Evolutionary conservation across 2,888 invertebrate species (phyloP).

Genomic region (Leptopilina myrica): DNA sequence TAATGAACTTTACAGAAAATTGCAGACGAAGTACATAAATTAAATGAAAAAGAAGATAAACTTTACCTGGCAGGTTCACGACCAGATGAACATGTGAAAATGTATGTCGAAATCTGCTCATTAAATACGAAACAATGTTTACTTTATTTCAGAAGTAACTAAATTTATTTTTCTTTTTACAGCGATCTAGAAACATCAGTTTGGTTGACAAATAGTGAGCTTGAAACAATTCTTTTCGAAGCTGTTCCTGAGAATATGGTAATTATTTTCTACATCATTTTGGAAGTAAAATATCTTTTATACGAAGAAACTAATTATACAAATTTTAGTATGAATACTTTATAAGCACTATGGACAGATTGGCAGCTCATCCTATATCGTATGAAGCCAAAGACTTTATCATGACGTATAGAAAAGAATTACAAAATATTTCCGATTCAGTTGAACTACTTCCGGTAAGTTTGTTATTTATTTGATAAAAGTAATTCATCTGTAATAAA

Average conservation of each 20-base stretch:
- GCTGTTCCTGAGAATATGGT: slow-evolving; percentile 81
- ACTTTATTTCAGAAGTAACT: slow-evolving; percentile 27
- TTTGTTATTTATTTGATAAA: slow-evolving; percentile 38
- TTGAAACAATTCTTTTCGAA: slow-evolving; percentile 84
- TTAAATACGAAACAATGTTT: slow-evolving; percentile 20
- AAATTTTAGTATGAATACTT: slow-evolving; percentile 83
- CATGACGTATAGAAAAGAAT: slow-evolving; percentile 82
- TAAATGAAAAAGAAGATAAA: slow-evolving; percentile 85
- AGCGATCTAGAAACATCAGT: slow-evolving; percentile 80
- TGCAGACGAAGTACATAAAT: slow-evolving; percentile 82
- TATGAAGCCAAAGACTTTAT: slow-evolving; percentile 85
- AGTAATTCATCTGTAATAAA: not conserved
- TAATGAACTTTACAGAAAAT: slow-evolving; percentile 79
- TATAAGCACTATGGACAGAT: slow-evolving; percentile 83
- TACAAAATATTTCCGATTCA: slow-evolving; percentile 80
- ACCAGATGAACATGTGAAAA: slow-evolving; percentile 80
- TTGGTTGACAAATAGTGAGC: slow-evolving; percentile 83
- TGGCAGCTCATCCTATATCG: slow-evolving; percentile 85
- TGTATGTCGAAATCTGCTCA: slow-evolving; percentile 76
- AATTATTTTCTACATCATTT: slow-evolving; percentile 48
- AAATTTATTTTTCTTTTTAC: slow-evolving; percentile 57
- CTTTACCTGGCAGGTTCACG: slow-evolving; percentile 80
- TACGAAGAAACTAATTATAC: slow-evolving; percentile 36
- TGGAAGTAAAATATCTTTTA: not conserved
- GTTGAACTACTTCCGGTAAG: slow-evolving; percentile 81